phyloP scores from a whole-genome alignment of 1,140 invertebrate genomes.

The Caerostris extrusa region DNA sequence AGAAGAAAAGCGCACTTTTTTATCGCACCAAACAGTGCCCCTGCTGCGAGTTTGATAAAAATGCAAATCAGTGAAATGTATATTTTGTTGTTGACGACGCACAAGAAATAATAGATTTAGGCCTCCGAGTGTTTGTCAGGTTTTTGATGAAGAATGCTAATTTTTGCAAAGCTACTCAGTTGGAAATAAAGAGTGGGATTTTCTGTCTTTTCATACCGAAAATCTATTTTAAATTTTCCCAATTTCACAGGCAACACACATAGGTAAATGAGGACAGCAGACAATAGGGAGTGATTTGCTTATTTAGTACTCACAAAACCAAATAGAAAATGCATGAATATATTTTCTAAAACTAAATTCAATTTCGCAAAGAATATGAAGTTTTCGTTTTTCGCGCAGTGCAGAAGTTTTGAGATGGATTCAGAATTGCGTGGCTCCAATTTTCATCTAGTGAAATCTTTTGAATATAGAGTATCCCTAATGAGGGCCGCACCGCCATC shows the following conservation, averaged over 20 bases:
- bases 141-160: slow-evolving; percentile 18
- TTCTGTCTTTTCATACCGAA: neutral
- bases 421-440: neutral
- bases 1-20: neutral
- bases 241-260: neutral
- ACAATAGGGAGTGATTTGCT: neutral
- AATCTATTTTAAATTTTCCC: neutral
- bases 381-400: neutral
- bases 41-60: slow-evolving; percentile 54
- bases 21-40: slow-evolving; percentile 35
- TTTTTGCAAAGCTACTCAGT: slow-evolving; percentile 2
- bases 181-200: neutral
- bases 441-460: neutral
- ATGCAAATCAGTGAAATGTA: slow-evolving; percentile 47
- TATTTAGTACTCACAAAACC: neutral
- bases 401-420: neutral
- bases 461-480: slow-evolving; percentile 34
- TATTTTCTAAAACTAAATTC: slow-evolving; percentile 10
- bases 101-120: slow-evolving; percentile 19
- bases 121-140: neutral
- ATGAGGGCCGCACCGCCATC: neutral
- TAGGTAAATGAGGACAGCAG: neutral
- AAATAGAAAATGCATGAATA: slow-evolving; percentile 44
- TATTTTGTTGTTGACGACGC: slow-evolving; percentile 31
- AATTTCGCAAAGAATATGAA: neutral